Conservation (phyloP, 1,140 invertebrate genomes). For the Apis florea region DNA sequence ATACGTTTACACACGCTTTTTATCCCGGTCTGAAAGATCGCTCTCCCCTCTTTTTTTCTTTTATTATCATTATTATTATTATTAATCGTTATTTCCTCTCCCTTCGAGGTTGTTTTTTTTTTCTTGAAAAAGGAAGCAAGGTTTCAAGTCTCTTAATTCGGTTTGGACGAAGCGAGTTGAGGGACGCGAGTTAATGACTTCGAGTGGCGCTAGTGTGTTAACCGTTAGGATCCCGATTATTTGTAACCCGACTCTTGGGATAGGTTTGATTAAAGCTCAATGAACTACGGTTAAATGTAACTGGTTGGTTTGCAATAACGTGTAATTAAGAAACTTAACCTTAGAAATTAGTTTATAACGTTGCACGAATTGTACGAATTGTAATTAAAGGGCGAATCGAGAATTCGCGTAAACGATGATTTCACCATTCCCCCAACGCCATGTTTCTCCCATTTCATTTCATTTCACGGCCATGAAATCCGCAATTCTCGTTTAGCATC, state of each 20-base stretch:
- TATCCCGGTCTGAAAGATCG: neutral
- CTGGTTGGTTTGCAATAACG: too few species aligned
- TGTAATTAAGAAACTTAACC: too few species aligned
- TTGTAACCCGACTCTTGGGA: too few species aligned
- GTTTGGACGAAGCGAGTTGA: neutral
- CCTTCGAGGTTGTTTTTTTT: neutral
- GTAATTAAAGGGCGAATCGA: neutral
- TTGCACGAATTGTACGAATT: neutral
- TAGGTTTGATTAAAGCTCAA: too few species aligned
- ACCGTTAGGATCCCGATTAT: neutral
- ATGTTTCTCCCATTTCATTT: neutral
- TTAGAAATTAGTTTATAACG: neutral
- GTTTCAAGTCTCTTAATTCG: too few species aligned
- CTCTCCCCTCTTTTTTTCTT: too few species aligned
- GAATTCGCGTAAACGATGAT: neutral
- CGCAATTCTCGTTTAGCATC: neutral
- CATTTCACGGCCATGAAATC: neutral
- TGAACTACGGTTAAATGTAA: too few species aligned
- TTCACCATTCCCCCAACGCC: neutral
- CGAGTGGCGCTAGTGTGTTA: neutral
- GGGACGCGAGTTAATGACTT: neutral
- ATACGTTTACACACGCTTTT: constrained; percentile 11
- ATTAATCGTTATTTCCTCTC: too few species aligned
- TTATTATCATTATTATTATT: too few species aligned
- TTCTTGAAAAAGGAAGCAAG: neutral